Evolutionary conservation across 2,113 vertebrate species (phyloP).

Genomic region (Zapornia atra): DNA sequence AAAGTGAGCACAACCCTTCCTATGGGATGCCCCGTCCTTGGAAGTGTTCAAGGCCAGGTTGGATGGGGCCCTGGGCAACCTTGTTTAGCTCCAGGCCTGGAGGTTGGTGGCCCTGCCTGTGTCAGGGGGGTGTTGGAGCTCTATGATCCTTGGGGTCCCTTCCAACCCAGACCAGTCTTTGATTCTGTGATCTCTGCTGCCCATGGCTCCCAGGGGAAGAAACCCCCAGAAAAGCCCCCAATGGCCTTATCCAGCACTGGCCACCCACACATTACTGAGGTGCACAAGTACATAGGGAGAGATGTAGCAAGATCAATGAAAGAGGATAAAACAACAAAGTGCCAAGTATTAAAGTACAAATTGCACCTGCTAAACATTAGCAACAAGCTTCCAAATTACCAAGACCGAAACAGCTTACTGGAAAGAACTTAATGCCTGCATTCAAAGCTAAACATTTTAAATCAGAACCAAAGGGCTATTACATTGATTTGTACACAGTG

Average conservation of each 20-base stretch:
- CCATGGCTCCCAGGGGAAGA: not conserved
- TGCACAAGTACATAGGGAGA: not conserved
- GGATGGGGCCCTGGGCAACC: too few species aligned
- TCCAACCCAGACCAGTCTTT: too few species aligned
- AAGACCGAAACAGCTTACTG: not conserved
- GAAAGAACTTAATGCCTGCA: not conserved
- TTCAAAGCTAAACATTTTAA: not conserved
- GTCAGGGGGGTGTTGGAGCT: too few species aligned
- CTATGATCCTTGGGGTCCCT: too few species aligned
- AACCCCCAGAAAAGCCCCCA: not conserved
- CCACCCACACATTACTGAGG: accelerated
- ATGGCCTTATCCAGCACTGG: not conserved
- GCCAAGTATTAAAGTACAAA: not conserved
- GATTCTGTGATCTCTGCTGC: not conserved
- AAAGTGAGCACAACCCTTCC: not conserved
- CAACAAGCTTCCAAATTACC: not conserved
- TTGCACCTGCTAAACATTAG: not conserved
- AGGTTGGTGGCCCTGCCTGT: too few species aligned
- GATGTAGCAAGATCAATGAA: not conserved
- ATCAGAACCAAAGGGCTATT: not conserved
- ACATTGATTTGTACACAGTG: not conserved
- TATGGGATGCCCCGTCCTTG: too few species aligned
- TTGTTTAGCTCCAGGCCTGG: too few species aligned
- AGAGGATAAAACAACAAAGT: not conserved
- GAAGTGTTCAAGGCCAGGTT: too few species aligned